phyloP scores from a whole-genome alignment of 2,797 vertebrate genomes.

The Acipenser oxyrinchus region DNA sequence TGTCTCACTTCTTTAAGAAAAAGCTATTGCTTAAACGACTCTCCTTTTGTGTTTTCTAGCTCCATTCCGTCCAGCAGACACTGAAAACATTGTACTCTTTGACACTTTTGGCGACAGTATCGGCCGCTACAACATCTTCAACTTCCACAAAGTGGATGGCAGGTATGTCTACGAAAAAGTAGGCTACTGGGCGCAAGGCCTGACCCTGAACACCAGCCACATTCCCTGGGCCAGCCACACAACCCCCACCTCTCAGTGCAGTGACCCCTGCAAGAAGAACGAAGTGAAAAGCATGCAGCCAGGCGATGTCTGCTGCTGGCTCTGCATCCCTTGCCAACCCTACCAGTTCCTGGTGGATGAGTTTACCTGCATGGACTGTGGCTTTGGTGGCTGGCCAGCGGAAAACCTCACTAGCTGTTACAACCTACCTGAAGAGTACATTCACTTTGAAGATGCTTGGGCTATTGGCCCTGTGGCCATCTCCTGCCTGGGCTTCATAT shows the following conservation, averaged over 20 bases:
- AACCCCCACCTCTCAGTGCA: constrained; percentile 89
- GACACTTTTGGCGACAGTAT: constrained; percentile 84
- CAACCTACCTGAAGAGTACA: constrained; percentile 89
- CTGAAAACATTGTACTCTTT: constrained; percentile 75
- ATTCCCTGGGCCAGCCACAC: constrained; percentile 70
- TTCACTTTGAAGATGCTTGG: constrained; percentile 92
- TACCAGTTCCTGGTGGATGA: constrained; percentile 87
- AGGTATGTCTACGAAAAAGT: constrained; percentile 83
- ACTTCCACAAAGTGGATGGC: constrained; percentile 72
- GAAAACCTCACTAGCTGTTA: constrained; percentile 85
- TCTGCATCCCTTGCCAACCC: constrained; percentile 91
- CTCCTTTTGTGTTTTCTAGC: constrained; percentile 48
- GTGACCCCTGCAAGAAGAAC: constrained; percentile 89
- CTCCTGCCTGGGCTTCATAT: constrained; percentile 86
- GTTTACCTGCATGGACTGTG: constrained; percentile 88
- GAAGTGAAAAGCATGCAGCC: constrained; percentile 97
- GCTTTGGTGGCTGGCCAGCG: constrained; percentile 86
- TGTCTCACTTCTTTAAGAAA: too few species aligned
- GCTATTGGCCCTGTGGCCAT: constrained; percentile 89
- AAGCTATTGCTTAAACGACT: too few species aligned
- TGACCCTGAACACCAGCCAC: constrained; percentile 73
- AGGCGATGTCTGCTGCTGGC: constrained; percentile 97
- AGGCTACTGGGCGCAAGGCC: constrained; percentile 88
- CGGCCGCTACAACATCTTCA: constrained; percentile 96
- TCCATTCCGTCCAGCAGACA: constrained; percentile 82